These are phyloP conservation scores for Platyura marginata DNA, from an alignment of 1,140 invertebrate genomes.

Conservation along the genomic window DNA sequence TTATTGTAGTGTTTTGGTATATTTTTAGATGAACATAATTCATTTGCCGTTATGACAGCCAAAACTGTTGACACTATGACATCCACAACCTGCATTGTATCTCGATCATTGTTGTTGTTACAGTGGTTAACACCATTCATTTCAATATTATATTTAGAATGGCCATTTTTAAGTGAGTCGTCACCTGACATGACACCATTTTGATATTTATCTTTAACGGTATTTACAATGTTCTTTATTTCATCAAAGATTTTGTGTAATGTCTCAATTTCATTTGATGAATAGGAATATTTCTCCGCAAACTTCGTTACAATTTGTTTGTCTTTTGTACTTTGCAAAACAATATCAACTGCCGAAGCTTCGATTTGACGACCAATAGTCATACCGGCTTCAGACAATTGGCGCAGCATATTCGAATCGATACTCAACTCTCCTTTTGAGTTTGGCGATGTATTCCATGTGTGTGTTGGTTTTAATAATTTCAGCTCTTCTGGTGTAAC, in stretches of 20 bases:
- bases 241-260: neutral
- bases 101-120: neutral
- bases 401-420: conserved; percentile 43
- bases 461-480: conserved; percentile 37
- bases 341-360: conserved; percentile 37
- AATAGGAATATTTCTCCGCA: neutral
- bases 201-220: neutral
- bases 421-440: conserved; percentile 39
- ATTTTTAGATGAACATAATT: neutral
- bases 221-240: neutral
- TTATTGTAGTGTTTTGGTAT: neutral
- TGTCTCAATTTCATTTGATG: neutral
- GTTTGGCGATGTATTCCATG: conserved; percentile 26
- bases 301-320: conserved; percentile 14
- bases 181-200: neutral
- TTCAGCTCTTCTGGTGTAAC: conserved; percentile 48
- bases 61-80: neutral
- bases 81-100: neutral
- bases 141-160: neutral
- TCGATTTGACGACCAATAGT: conserved; percentile 43
- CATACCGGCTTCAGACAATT: conserved; percentile 49
- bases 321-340: conserved; percentile 34
- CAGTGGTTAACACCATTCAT: neutral
- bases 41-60: neutral
- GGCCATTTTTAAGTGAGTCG: neutral